A percentile compares a stretch with the other conserved stretches of the same genome.
Evolutionary conservation across 2,113 vertebrate genomes (phyloP).

Genomic region (Strigops habroptila): DNA sequence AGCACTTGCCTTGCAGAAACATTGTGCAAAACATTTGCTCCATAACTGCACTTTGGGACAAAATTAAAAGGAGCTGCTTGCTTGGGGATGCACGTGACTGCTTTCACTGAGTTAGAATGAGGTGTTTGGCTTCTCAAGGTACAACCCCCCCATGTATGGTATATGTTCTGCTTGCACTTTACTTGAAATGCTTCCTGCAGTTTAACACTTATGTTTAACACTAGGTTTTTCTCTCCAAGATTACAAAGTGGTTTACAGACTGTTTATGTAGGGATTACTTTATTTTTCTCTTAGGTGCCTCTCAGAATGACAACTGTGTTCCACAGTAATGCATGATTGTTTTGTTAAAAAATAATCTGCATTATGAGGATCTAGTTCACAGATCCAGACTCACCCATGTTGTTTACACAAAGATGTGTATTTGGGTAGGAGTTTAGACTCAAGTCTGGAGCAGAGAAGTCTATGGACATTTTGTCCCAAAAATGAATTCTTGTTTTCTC

Average conservation of each 20-base stretch:
- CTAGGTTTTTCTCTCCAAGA: neutral
- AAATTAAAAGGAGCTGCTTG: neutral
- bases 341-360: neutral
- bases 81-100: neutral
- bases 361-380: neutral
- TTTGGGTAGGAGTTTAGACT: neutral
- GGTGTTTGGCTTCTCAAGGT: neutral
- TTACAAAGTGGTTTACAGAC: neutral
- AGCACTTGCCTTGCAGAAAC: neutral
- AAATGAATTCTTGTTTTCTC: accelerated
- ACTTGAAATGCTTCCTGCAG: neutral
- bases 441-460: neutral
- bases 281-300: neutral
- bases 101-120: neutral
- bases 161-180: neutral
- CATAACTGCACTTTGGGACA: neutral
- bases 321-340: neutral
- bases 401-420: neutral
- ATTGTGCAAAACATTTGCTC: neutral
- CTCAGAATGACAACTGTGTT: neutral
- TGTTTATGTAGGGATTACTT: slow-evolving; percentile 2
- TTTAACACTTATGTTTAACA: neutral
- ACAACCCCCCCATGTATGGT: neutral
- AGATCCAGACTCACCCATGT: neutral
- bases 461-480: neutral